These are phyloP conservation scores for Ommatoiulus sabulosus DNA, from an alignment of 2,888 invertebrate genomes.

Conservation along the genomic window DNA sequence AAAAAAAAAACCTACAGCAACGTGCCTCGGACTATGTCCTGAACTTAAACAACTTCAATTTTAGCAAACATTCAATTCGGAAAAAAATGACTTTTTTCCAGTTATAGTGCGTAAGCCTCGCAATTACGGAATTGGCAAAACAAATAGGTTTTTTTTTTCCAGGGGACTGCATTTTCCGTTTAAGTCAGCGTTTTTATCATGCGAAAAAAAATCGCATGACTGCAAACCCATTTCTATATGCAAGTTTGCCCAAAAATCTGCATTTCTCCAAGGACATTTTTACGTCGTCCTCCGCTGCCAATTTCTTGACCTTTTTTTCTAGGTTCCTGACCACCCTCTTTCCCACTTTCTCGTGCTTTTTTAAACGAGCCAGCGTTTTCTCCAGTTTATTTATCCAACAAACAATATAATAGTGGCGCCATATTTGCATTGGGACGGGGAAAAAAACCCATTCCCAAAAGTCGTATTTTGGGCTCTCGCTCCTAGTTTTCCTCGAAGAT, in stretches of 20 bases:
- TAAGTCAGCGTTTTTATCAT: neutral
- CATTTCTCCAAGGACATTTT: slow-evolving; percentile 22
- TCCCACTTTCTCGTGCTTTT: neutral
- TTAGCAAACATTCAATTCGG: neutral
- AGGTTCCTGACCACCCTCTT: neutral
- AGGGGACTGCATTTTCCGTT: neutral
- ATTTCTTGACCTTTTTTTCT: slow-evolving; percentile 33
- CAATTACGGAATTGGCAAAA: slow-evolving; percentile 26
- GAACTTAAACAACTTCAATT: neutral
- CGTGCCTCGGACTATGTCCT: neutral
- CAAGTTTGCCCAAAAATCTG: neutral
- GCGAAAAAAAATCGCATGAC: slow-evolving; percentile 22
- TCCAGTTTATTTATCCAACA: slow-evolving; percentile 23
- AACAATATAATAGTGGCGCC: slow-evolving; percentile 20
- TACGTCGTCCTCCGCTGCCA: neutral
- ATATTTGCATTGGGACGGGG: slow-evolving; percentile 16
- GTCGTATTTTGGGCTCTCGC: neutral
- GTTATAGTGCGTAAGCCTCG: neutral
- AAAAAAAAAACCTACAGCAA: neutral
- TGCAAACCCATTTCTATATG: neutral
- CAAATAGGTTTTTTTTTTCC: neutral
- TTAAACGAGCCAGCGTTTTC: slow-evolving; percentile 32
- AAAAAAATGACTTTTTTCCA: neutral
- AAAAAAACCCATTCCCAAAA: slow-evolving; percentile 30
- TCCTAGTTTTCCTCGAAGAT: neutral